Percentiles rank a stretch among this genome's conserved stretches.
Evolutionary conservation across 2,888 invertebrate genomes (phyloP).

Genomic region (Halictus ligatus): DNA sequence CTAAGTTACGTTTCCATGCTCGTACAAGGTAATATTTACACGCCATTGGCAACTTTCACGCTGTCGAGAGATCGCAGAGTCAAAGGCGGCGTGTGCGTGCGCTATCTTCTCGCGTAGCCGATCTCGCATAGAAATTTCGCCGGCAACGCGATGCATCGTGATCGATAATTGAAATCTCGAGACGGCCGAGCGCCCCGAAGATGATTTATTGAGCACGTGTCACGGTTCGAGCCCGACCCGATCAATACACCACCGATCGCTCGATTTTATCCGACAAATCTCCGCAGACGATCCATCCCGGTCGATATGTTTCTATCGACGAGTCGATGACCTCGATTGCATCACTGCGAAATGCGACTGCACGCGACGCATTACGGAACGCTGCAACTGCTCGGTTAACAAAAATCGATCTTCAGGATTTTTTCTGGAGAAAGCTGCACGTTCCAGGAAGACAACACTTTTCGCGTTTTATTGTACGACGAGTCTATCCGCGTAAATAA

Average conservation of each 20-base stretch:
- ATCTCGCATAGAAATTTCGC: neutral
- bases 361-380: slow-evolving; percentile 34
- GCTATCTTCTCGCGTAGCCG: neutral
- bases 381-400: neutral
- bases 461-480: too few species aligned
- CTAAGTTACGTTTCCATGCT: neutral
- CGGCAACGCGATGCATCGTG: neutral
- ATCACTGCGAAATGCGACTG: slow-evolving; percentile 59
- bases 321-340: slow-evolving; percentile 69
- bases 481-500: too few species aligned
- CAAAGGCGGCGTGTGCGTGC: neutral
- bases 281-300: slow-evolving; percentile 10
- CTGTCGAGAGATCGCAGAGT: neutral
- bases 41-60: neutral
- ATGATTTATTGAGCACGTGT: slow-evolving; percentile 5
- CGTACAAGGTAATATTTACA: neutral
- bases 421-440: too few species aligned
- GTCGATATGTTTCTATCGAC: slow-evolving; percentile 51
- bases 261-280: slow-evolving; percentile 7
- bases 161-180: slow-evolving; percentile 1
- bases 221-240: neutral
- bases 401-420: neutral
- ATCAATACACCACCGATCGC: slow-evolving; percentile 19
- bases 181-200: neutral
- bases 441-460: too few species aligned